Evolutionary conservation across 2,113 vertebrate species (phyloP).

Genomic region (Sorex araneus): DNA sequence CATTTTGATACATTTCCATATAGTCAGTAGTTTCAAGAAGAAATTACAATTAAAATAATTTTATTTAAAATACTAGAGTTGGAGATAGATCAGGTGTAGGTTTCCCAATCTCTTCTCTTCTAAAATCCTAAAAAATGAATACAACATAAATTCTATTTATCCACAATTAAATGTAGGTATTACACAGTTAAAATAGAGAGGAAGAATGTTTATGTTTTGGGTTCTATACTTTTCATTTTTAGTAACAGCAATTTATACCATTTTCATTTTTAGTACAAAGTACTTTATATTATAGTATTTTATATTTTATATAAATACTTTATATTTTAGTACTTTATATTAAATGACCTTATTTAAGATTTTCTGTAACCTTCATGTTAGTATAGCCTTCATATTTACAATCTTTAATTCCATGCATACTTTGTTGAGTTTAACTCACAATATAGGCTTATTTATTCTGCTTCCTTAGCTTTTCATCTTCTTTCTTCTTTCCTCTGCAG

Average conservation of each 20-base stretch:
- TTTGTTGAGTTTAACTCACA: background rate
- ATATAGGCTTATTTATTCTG: background rate
- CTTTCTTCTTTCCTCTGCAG: background rate
- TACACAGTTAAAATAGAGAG: background rate
- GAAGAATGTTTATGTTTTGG: background rate
- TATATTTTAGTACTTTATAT: too few relatives aligned
- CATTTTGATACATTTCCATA: background rate
- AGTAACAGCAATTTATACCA: background rate
- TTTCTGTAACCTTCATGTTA: background rate
- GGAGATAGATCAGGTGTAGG: background rate
- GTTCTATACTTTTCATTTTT: background rate
- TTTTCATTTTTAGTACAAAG: background rate
- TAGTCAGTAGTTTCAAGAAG: background rate
- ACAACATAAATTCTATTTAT: background rate
- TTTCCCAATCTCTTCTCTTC: background rate
- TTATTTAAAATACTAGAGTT: background rate
- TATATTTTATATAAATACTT: too few relatives aligned
- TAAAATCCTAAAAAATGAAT: too few relatives aligned
- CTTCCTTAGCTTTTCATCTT: background rate
- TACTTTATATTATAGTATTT: too few relatives aligned
- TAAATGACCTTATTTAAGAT: background rate
- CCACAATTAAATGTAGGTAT: background rate
- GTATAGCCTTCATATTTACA: background rate
- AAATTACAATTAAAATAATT: constrained; percentile 37
- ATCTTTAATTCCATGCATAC: background rate